These are phyloP conservation scores for Cheilosia urbana DNA, from an alignment of 2,888 invertebrate species.

Conservation along the genomic window DNA sequence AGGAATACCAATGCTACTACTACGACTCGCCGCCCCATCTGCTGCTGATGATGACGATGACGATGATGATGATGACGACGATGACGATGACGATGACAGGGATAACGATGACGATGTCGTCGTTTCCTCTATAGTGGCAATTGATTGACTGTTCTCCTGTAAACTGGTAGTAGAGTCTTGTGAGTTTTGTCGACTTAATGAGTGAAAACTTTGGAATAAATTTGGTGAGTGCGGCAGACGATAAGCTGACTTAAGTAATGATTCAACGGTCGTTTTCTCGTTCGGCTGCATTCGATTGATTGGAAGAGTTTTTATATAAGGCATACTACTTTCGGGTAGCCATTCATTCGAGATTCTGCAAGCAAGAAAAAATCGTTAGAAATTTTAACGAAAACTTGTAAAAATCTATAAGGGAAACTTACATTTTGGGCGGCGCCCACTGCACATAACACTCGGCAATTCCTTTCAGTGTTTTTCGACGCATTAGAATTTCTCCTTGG, in stretches of 20 bases:
- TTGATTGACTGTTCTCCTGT: conserved; percentile 44
- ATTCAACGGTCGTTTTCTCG: conserved; percentile 81
- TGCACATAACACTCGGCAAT: conserved; percentile 89
- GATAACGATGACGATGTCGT: not conserved
- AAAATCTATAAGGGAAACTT: conserved; percentile 84
- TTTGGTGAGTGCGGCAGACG: conserved; percentile 81
- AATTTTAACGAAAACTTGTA: not conserved
- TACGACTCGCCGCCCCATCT: conserved; percentile 59
- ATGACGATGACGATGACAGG: too few relatives aligned
- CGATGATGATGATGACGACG: not conserved
- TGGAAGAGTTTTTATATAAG: conserved; percentile 86
- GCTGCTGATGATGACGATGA: not conserved
- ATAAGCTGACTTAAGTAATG: conserved; percentile 81
- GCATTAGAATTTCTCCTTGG: conserved; percentile 88
- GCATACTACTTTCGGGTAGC: conserved; percentile 90
- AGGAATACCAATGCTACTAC: conserved; percentile 60
- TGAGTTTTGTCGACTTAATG: conserved; percentile 67
- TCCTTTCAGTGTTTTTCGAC: conserved; percentile 87
- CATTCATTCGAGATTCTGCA: conserved; percentile 93
- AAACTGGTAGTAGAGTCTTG: conserved; percentile 52
- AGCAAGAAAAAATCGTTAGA: conserved; percentile 77
- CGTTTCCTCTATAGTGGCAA: conserved; percentile 36
- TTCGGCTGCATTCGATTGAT: conserved; percentile 81
- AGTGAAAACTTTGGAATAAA: conserved; percentile 77
- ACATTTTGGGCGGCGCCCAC: conserved; percentile 95